A percentile compares a stretch with the other conserved stretches of the same genome.
phyloP scores from a whole-genome alignment of 2,113 vertebrate species.

The Thermophis baileyi region DNA sequence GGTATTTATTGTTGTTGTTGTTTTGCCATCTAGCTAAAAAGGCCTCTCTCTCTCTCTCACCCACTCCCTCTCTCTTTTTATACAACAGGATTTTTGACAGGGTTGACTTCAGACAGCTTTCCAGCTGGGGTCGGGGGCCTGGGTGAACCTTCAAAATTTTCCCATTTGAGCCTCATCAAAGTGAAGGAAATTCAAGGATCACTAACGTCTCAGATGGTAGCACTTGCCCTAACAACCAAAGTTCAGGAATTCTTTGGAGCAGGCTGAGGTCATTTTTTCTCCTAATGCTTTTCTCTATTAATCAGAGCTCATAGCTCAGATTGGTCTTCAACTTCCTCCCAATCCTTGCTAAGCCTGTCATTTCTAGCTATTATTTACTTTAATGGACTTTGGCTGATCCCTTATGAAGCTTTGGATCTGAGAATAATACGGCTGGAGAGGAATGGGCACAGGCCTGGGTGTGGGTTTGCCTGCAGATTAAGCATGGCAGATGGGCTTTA shows the following conservation, averaged over 20 bases:
- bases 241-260: constrained; percentile 97
- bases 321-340: constrained; percentile 99
- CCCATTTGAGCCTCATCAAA: constrained; percentile 91
- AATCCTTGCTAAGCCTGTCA: constrained; percentile 99
- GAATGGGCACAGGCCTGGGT: constrained; percentile 91
- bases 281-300: constrained; percentile 99
- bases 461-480: constrained; percentile 99
- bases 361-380: constrained; percentile 99
- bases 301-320: constrained; percentile 98
- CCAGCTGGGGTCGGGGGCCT: constrained; percentile 84
- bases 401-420: constrained; percentile 98
- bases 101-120: constrained; percentile 83
- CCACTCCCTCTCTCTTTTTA: constrained; percentile 60
- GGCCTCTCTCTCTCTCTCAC: constrained; percentile 18
- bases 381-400: constrained; percentile 99
- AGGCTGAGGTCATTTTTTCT: constrained; percentile 91
- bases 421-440: constrained; percentile 99
- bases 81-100: constrained; percentile 80
- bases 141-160: constrained; percentile 81
- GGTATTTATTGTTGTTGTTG: constrained; percentile 57
- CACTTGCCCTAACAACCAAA: constrained; percentile 94
- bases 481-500: constrained; percentile 99
- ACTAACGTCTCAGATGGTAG: constrained; percentile 93
- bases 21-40: constrained; percentile 76
- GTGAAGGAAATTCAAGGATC: constrained; percentile 93